phyloP scores from a whole-genome alignment of 2,797 vertebrate genomes.

The Lates japonicus region DNA sequence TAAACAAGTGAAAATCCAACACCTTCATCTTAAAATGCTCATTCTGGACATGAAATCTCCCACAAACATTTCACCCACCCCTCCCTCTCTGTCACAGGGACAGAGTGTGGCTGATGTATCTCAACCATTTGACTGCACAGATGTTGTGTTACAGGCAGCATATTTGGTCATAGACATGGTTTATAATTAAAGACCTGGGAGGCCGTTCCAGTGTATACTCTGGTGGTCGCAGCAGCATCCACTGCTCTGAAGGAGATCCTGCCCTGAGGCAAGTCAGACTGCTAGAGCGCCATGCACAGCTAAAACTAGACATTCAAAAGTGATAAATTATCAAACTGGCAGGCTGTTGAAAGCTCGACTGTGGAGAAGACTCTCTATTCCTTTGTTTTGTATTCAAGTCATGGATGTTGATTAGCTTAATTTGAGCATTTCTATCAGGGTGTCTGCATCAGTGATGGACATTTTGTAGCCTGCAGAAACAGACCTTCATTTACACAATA shows the following conservation, averaged over 20 bases:
- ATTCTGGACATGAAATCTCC: constrained; percentile 4
- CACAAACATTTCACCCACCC: neutral
- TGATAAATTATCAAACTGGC: constrained; percentile 40
- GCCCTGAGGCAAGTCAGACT: constrained; percentile 43
- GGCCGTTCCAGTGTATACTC: constrained; percentile 28
- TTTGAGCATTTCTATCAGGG: neutral
- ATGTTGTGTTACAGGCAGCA: constrained; percentile 39
- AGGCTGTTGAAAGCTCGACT: neutral
- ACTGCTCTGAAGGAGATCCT: constrained; percentile 41
- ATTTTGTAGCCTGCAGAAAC: constrained; percentile 36
- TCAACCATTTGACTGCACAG: constrained; percentile 18
- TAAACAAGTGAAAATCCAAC: neutral
- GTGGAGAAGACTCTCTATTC: neutral
- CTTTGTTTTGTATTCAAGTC: constrained; percentile 27
- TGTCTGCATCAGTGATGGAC: neutral
- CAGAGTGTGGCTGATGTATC: neutral
- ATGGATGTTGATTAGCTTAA: constrained; percentile 6
- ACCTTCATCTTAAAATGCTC: neutral
- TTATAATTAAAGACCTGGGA: constrained; percentile 56
- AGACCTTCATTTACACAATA: neutral
- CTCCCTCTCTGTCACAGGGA: neutral
- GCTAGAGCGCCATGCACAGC: constrained; percentile 2
- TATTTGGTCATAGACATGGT: constrained; percentile 43
- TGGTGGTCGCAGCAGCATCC: constrained; percentile 32
- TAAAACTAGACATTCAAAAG: constrained; percentile 45